phyloP scores from a whole-genome alignment of 2,888 invertebrate genomes.

The Cylindroiulus punctatus region DNA sequence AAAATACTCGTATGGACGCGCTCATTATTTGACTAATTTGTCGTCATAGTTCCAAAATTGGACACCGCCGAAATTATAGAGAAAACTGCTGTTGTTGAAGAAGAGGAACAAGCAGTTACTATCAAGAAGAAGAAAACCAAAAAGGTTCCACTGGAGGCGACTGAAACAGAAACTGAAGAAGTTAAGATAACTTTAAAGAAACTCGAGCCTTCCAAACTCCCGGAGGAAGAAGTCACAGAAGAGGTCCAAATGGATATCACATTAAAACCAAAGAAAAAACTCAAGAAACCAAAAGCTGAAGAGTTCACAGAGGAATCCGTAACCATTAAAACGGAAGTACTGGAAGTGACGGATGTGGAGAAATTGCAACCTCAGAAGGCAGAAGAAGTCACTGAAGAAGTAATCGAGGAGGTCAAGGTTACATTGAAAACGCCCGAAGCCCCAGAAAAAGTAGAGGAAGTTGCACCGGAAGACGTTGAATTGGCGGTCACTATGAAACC shows the following conservation, averaged over 20 bases:
- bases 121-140: conserved; percentile 29
- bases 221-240: neutral
- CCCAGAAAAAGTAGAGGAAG: too few species aligned
- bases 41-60: conserved; percentile 41
- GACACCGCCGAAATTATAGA: conserved; percentile 42
- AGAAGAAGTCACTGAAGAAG: conserved; percentile 63
- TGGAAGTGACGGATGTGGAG: conserved; percentile 63
- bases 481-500: neutral
- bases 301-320: conserved; percentile 48
- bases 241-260: conserved; percentile 39
- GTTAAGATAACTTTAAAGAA: conserved; percentile 5
- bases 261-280: conserved; percentile 37
- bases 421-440: neutral
- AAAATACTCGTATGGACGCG: neutral
- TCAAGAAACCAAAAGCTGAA: conserved; percentile 44
- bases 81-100: conserved; percentile 7
- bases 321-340: conserved; percentile 46
- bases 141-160: neutral
- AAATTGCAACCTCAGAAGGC: conserved; percentile 66
- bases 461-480: neutral
- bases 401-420: conserved; percentile 62
- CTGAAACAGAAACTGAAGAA: neutral
- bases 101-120: neutral
- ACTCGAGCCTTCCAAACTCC: neutral
- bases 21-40: conserved; percentile 12